Base-by-base conservation (phyloP, 2,888 invertebrate species). In the Rhaphigaster nebulosa region DNA sequence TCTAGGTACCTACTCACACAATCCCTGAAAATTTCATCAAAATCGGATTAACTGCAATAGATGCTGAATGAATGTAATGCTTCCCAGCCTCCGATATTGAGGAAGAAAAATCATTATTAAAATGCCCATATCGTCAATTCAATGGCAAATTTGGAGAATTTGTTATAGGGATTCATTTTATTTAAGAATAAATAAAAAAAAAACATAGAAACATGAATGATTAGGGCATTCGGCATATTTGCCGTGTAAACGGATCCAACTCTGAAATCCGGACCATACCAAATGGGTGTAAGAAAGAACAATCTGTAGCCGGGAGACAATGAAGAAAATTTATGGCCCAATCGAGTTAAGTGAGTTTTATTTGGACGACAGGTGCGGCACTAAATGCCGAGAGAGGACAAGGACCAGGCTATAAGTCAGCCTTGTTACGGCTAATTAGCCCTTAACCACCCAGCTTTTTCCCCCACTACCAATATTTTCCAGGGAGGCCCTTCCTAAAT, bases 401-500 rank as follows among this genome's bases (percentile, higher is more conserved):
- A 88, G 88, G 60, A 8, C 88, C 88, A 8, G n/a, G 38, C 54
- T 0, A 60, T 88, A 88, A 88, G 88, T 88, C 88, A 88, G 65
- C 88, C 88, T 88, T 88, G 88, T 88, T 88, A 88, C 88, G 88
- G 88, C 88, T 88, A 88, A 88, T 88, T 88, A 88, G 88, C 56
- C 65, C 88, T 88, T 88, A 88, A 88, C 88, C 88, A 60, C 88
- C 88, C 88, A 41, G 88, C 88, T 88, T 88, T 88, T 88, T 88
- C 88, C 88, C 60, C 88, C 60, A 88, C 88, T 88, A 88, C 88
- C 88, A 88, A 88, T 88, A 88, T 88, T 88, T 88, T 88, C 88
- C 45, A 20, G 88, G 60, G 60, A 18, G 38, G 18, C 1, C 41
- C 65, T 13, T 5, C 88, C 88, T 88, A 88, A 88, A 88, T 88